Evolutionary conservation across 2,113 vertebrate species (phyloP), one percentile per base, ranked within the genome.

Genomic region (Hydrochoerus hydrochaeris): DNA sequence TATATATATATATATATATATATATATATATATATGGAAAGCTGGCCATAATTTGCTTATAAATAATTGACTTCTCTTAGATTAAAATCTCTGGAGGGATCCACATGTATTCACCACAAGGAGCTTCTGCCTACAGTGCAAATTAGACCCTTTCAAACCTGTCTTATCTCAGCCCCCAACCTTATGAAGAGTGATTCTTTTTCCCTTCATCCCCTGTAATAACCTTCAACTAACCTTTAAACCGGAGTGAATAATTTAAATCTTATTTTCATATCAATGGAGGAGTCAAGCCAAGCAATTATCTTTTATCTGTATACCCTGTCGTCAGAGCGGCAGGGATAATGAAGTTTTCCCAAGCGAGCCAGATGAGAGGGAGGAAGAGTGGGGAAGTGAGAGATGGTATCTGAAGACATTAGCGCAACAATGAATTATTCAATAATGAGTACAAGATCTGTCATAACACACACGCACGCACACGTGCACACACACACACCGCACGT

Each of bases 271-370:
- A 99, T 99, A 99, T 99, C 98, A 99, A 99, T 99, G 98, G 98
- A 97, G 98, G 98, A 99, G 99, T 99, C 99, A 99, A 99, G 99
- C 99, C 99, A 99, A 99, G 99, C 99, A 99, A 99, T 99, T 99
- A 99, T 99, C 99, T 99, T 99, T 99, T 99, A 99, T 99, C 99
- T 99, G 98, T 99, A 99, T 98, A 99, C 99, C 99, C 99, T 99
- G 99, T 99, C 98, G 98, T 99, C 99, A 99, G 99, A 98, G 98
- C 98, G 94, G 99, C 99, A 99, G 99, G 99, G 99, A 99, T 99
- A 99, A 99, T 99, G 99, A 99, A 99, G 99, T 99, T 99, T 99
- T 99, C 99, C 99, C 99, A 97, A 98, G 99, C 96, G 98, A 97
- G 98, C 97, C 96, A 98, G 98, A 98, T 71, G 97, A 97, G 98